Evolutionary conservation across 1,140 invertebrate species (phyloP).

Genomic region (Coelopa frigida): DNA sequence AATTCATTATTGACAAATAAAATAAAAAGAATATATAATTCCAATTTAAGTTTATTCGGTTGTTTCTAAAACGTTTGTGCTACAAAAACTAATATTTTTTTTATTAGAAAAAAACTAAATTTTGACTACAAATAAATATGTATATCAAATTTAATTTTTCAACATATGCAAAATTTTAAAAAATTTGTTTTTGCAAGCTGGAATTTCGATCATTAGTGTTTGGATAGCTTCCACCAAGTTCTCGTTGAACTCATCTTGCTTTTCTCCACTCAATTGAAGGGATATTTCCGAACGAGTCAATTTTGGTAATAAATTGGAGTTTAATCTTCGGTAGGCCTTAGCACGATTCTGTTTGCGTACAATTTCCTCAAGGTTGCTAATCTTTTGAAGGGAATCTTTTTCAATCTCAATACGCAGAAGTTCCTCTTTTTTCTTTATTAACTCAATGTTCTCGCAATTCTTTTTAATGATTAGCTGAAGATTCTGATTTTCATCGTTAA

Average conservation of each 20-base stretch:
- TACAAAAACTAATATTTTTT: no score
- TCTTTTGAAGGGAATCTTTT: conserved; percentile 39
- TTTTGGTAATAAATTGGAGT: conserved; percentile 46
- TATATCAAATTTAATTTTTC: conserved; percentile 25
- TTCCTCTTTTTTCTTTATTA: conserved; percentile 45
- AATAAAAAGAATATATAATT: no score
- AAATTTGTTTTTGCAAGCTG: conserved; percentile 47
- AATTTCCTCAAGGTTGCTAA: conserved; percentile 53
- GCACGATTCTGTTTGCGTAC: conserved; percentile 55
- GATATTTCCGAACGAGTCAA: conserved; percentile 45
- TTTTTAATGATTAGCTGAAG: conserved; percentile 11
- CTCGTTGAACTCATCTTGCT: conserved; percentile 47
- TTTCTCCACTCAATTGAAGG: conserved; percentile 47
- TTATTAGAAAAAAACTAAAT: no score
- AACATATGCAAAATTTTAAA: conserved; percentile 50
- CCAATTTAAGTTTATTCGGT: no score
- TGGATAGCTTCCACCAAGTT: conserved; percentile 50
- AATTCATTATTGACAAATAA: no score
- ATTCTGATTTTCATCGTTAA: conserved; percentile 28
- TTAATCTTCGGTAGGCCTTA: conserved; percentile 49
- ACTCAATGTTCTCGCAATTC: conserved; percentile 41
- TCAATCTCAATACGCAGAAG: conserved; percentile 41
- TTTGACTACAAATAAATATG: no score
- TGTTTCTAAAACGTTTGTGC: no score
- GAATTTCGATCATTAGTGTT: conserved; percentile 52